These are phyloP conservation scores for Globodera ellingtonae DNA, from an alignment of 1,140 invertebrate species.

Conservation along the genomic window DNA sequence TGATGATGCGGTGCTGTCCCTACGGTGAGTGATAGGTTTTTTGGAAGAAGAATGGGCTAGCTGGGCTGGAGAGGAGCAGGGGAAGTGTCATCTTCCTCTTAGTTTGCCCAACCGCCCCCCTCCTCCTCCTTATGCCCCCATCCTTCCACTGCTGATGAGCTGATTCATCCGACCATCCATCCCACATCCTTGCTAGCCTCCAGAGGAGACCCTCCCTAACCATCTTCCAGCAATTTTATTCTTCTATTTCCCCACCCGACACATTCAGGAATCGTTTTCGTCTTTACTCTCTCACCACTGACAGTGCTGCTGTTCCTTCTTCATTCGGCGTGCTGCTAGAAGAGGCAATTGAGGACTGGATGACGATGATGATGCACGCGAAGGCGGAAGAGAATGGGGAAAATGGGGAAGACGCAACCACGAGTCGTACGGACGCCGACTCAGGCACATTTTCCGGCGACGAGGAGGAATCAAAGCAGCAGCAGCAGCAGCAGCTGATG, in stretches of 20 bases:
- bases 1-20: background rate
- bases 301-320: too few relatives aligned
- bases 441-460: constrained; percentile 28
- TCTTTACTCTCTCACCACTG: too few relatives aligned
- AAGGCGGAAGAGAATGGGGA: background rate
- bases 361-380: background rate
- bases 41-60: background rate
- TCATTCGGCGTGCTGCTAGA: background rate
- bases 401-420: background rate
- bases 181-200: background rate
- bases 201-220: too few relatives aligned
- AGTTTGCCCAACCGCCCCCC: too few relatives aligned
- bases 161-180: background rate
- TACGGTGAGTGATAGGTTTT: constrained; percentile 3
- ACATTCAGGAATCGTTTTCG: too few relatives aligned
- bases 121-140: background rate
- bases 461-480: constrained; percentile 13
- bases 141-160: constrained; percentile 1
- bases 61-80: background rate
- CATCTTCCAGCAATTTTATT: too few relatives aligned
- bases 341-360: constrained; percentile 25
- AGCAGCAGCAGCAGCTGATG: background rate
- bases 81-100: background rate
- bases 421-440: constrained; percentile 8
- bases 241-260: too few relatives aligned